Evolutionary conservation across 2,113 vertebrate species (phyloP).

Genomic region (Hystrix cristata): DNA sequence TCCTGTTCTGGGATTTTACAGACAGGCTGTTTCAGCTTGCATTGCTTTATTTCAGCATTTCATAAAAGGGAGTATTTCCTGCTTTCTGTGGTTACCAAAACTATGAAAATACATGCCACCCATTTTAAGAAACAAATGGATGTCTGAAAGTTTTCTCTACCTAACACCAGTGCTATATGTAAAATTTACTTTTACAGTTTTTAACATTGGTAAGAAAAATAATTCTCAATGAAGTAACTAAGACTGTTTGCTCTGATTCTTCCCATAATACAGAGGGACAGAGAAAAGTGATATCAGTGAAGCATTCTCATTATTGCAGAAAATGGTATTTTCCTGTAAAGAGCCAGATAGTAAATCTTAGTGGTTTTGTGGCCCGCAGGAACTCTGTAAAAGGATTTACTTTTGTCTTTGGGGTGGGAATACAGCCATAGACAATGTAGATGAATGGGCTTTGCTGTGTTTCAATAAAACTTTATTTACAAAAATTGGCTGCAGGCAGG

Average conservation of each 20-base stretch:
- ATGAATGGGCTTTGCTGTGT: neutral
- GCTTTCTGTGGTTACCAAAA: neutral
- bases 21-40: neutral
- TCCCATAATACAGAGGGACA: neutral
- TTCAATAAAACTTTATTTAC: conserved; percentile 35
- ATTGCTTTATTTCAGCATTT: conserved; percentile 22
- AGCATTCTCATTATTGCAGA: neutral
- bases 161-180: neutral
- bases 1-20: neutral
- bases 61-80: conserved; percentile 3
- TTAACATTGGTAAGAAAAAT: neutral
- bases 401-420: neutral
- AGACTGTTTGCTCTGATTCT: neutral
- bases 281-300: neutral
- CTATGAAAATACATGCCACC: neutral
- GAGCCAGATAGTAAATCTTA: neutral
- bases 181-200: conserved; percentile 26
- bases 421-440: neutral
- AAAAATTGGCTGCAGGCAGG: neutral
- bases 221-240: neutral
- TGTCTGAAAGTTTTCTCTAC: conserved; percentile 20
- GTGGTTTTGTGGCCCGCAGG: neutral
- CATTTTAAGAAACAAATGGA: conserved; percentile 20
- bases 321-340: neutral
- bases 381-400: neutral